These are phyloP conservation scores for Galago senegalensis DNA, from an alignment of 2,797 vertebrate species.

Conservation along the genomic window DNA sequence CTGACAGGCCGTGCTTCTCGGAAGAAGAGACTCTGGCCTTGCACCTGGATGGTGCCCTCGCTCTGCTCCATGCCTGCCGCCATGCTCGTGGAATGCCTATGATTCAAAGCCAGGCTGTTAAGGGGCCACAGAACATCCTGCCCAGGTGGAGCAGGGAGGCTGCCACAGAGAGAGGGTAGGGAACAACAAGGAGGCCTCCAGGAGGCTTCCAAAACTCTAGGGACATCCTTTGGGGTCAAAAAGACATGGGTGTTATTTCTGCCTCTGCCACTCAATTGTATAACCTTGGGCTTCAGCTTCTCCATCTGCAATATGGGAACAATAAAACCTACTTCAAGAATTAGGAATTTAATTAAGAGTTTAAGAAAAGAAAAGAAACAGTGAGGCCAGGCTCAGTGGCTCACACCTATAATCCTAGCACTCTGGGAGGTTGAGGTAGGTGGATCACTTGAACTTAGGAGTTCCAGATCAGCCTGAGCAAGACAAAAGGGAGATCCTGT, in stretches of 20 bases:
- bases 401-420: too few species aligned
- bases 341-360: neutral
- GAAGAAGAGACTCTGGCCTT: slow-evolving; percentile 93
- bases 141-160: too few species aligned
- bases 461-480: too few species aligned
- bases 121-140: neutral
- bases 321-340: slow-evolving; percentile 21
- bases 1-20: slow-evolving; percentile 89
- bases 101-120: slow-evolving; percentile 13
- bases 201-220: neutral
- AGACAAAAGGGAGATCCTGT: too few species aligned
- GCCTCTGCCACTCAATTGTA: neutral
- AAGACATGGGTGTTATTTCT: neutral
- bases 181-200: neutral
- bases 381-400: too few species aligned
- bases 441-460: too few species aligned
- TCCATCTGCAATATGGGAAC: neutral
- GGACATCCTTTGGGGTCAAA: neutral
- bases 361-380: neutral
- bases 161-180: neutral
- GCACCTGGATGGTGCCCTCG: slow-evolving; percentile 90
- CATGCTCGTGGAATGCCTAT: neutral
- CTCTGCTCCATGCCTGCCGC: slow-evolving; percentile 88
- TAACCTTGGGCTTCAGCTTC: neutral
- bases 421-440: too few species aligned